Evolutionary conservation across 2,888 invertebrate genomes (phyloP).

Genomic region (Dendrolimus pini): DNA sequence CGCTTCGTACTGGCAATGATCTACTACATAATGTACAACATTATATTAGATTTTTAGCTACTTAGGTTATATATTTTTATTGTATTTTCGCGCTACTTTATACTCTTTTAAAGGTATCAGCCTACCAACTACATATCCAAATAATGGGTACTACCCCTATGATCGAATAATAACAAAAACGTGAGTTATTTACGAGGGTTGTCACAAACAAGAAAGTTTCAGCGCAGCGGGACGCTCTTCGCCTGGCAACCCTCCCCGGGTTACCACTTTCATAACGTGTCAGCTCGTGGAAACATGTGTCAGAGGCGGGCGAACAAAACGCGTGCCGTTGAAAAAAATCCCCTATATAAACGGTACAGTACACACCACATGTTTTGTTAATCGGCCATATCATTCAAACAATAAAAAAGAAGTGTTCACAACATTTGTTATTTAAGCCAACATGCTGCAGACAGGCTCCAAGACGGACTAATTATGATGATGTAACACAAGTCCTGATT

Average conservation of each 20-base stretch:
- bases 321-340: slow-evolving; percentile 26
- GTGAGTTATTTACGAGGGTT: slow-evolving; percentile 39
- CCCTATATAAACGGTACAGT: slow-evolving; percentile 15
- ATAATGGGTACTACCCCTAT: slow-evolving; percentile 21
- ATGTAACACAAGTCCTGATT: not conserved
- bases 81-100: too few relatives aligned
- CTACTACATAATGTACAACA: too few relatives aligned
- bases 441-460: not conserved
- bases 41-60: too few relatives aligned
- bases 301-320: slow-evolving; percentile 20
- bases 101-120: too few relatives aligned
- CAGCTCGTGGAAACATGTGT: slow-evolving; percentile 44
- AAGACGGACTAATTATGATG: not conserved
- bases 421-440: not conserved
- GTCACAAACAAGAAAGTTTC: slow-evolving; percentile 44
- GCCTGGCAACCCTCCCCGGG: slow-evolving; percentile 29
- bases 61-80: too few relatives aligned
- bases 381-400: slow-evolving; percentile 13
- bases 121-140: too few relatives aligned
- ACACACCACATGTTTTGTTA: slow-evolving; percentile 25
- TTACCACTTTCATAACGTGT: slow-evolving; percentile 41
- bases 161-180: slow-evolving; percentile 29
- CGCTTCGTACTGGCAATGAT: too few relatives aligned
- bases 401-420: not conserved
- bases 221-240: slow-evolving; percentile 29